Conservation (phyloP, 2,888 invertebrate genomes). For the Argyresthia goedartella region DNA sequence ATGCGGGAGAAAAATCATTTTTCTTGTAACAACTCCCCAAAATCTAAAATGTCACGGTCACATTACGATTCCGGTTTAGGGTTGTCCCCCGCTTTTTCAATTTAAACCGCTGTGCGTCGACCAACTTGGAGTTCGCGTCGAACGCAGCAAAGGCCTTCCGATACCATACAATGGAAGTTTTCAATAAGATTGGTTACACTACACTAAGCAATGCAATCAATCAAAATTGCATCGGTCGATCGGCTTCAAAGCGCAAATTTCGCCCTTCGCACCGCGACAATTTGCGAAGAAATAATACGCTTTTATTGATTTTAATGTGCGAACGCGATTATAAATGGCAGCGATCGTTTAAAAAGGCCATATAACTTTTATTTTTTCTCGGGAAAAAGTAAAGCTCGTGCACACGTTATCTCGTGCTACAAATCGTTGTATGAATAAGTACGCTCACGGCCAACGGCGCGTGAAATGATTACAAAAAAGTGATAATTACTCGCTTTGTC, state of each 20-base stretch:
- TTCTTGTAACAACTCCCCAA: slow-evolving; percentile 36
- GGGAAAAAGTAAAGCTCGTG: slow-evolving; percentile 2
- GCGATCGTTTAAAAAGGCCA: neutral
- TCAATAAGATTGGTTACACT: slow-evolving; percentile 71
- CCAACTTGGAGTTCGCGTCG: slow-evolving; percentile 46
- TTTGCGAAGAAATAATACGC: slow-evolving; percentile 6
- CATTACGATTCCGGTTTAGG: slow-evolving; percentile 42
- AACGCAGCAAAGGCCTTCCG: slow-evolving; percentile 57
- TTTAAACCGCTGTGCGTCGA: slow-evolving; percentile 41
- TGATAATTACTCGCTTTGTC: slow-evolving; percentile 24
- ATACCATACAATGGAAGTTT: slow-evolving; percentile 58
- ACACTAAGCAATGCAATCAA: slow-evolving; percentile 71
- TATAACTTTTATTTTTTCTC: neutral
- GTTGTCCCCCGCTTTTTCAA: slow-evolving; percentile 61
- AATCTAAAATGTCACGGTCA: slow-evolving; percentile 59
- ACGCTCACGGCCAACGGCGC: slow-evolving; percentile 25
- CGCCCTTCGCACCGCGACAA: slow-evolving; percentile 23
- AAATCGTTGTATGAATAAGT: neutral
- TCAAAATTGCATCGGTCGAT: slow-evolving; percentile 66
- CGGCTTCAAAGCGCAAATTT: slow-evolving; percentile 39
- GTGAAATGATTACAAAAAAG: slow-evolving; percentile 47
- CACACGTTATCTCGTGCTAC: neutral
- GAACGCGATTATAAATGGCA: neutral
- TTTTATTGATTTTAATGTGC: slow-evolving; percentile 5
- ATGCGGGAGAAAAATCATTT: too few species aligned